A percentile compares a stretch with the other conserved stretches of the same genome.
Conservation (phyloP, 1,140 invertebrate species). For the Chrysopa pallens region DNA sequence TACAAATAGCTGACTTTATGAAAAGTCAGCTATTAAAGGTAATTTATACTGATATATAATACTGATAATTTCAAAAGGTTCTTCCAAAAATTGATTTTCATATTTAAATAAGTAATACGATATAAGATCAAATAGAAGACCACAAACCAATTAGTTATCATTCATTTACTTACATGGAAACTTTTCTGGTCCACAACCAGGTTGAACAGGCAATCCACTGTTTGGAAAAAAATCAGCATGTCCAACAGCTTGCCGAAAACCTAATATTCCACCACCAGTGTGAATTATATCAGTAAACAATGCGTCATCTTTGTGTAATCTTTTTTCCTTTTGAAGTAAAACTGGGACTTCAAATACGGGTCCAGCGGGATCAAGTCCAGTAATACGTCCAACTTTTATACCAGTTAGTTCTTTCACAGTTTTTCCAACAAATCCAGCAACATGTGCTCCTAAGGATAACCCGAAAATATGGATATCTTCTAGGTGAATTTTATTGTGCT, state of each 20-base stretch:
- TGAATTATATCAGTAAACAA: conserved; percentile 80
- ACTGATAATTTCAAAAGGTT: too few relatives aligned
- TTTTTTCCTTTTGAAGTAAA: conserved; percentile 25
- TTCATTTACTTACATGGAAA: too few relatives aligned
- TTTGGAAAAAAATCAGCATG: conserved; percentile 78
- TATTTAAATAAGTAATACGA: too few relatives aligned
- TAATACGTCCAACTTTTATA: conserved; percentile 39
- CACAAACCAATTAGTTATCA: too few relatives aligned
- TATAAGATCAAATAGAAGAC: too few relatives aligned
- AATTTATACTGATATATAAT: too few relatives aligned
- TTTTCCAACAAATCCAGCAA: conserved; percentile 44
- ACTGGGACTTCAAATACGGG: conserved; percentile 19
- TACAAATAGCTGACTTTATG: too few relatives aligned
- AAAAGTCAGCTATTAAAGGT: too few relatives aligned
- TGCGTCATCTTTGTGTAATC: conserved; percentile 55
- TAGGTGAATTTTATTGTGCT: conserved; percentile 20
- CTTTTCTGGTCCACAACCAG: conserved; percentile 36
- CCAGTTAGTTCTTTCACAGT: conserved; percentile 25
- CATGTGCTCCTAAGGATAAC: conserved; percentile 52
- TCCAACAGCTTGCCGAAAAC: conserved; percentile 47
- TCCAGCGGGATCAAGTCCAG: conserved; percentile 49
- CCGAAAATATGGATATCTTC: conserved; percentile 42
- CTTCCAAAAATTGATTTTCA: too few relatives aligned
- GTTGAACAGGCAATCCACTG: conserved; percentile 51
- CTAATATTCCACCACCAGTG: conserved; percentile 63